Evolutionary conservation across 2,888 invertebrate genomes (phyloP).

Genomic region (Thera obeliscata): DNA sequence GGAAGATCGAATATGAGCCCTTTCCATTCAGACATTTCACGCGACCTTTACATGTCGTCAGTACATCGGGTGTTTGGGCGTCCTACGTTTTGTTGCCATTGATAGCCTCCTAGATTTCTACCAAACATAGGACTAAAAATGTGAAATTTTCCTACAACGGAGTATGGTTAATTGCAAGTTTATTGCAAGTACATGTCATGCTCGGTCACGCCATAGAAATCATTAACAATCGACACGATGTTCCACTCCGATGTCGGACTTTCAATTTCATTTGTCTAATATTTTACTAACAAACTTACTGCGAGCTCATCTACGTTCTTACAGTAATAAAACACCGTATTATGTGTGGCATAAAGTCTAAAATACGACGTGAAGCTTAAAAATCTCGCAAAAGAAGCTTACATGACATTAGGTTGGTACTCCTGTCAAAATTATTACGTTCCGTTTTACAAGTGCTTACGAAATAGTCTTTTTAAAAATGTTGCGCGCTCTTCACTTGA

Average conservation of each 20-base stretch:
- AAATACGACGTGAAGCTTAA: constrained; percentile 20
- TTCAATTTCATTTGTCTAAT: constrained; percentile 66
- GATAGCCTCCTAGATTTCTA: too few relatives aligned
- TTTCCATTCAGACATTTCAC: too few relatives aligned
- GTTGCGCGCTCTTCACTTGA: constrained; percentile 37
- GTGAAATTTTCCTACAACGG: too few relatives aligned
- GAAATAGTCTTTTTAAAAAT: constrained; percentile 59
- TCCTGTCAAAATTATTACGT: constrained; percentile 59
- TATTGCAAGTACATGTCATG: background rate
- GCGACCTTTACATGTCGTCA: too few relatives aligned
- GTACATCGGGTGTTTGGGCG: too few relatives aligned
- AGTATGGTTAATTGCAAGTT: background rate
- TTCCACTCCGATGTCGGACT: constrained; percentile 49
- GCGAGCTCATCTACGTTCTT: constrained; percentile 6
- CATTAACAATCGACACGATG: constrained; percentile 54
- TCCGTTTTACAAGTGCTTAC: constrained; percentile 55
- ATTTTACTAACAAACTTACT: constrained; percentile 46
- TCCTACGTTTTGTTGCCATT: too few relatives aligned
- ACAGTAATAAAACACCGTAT: constrained; percentile 33
- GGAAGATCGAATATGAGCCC: too few relatives aligned
- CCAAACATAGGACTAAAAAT: too few relatives aligned
- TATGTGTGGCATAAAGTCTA: constrained; percentile 28
- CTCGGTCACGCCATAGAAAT: constrained; percentile 44
- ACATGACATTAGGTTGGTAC: constrained; percentile 60
- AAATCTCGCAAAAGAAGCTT: constrained; percentile 40